Percentiles rank a stretch among this genome's conserved stretches.
Evolutionary conservation across 1,140 invertebrate genomes (phyloP).

Genomic region (Steinernema khuongi): DNA sequence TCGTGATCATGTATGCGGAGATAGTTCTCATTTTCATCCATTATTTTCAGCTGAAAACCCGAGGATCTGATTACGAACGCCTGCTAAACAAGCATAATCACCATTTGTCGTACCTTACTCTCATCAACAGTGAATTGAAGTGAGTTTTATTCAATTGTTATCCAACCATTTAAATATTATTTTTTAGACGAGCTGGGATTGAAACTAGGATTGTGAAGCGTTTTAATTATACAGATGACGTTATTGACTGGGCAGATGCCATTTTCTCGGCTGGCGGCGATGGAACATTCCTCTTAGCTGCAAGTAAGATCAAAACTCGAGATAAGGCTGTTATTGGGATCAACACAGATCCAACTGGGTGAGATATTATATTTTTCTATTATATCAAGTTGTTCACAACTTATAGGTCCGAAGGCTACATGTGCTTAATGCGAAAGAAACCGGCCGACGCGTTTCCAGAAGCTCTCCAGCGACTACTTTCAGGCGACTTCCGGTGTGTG

Average conservation of each 20-base stretch:
- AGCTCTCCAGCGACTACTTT: conserved; percentile 68
- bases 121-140: conserved; percentile 29
- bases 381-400: neutral
- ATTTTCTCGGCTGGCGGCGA: conserved; percentile 90
- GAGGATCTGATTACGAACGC: conserved; percentile 37
- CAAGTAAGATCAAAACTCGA: conserved; percentile 71
- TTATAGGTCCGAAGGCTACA: conserved; percentile 76
- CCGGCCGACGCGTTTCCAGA: conserved; percentile 66
- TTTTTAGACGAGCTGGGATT: conserved; percentile 37
- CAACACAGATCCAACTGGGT: conserved; percentile 80
- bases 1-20: no score
- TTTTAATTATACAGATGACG: conserved; percentile 60
- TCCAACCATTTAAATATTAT: neutral
- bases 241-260: conserved; percentile 84
- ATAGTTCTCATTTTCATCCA: no score
- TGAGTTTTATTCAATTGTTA: conserved; percentile 18
- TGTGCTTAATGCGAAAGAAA: conserved; percentile 78
- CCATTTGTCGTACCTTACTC: conserved; percentile 28
- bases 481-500: conserved; percentile 65
- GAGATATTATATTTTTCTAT: conserved; percentile 9
- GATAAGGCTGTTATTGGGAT: conserved; percentile 87
- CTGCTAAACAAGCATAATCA: conserved; percentile 32
- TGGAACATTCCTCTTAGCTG: conserved; percentile 88
- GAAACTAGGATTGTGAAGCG: conserved; percentile 40
- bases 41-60: conserved; percentile 31